Base-by-base conservation (phyloP, 2,888 invertebrate species). In the Eumerus sabulonum region DNA sequence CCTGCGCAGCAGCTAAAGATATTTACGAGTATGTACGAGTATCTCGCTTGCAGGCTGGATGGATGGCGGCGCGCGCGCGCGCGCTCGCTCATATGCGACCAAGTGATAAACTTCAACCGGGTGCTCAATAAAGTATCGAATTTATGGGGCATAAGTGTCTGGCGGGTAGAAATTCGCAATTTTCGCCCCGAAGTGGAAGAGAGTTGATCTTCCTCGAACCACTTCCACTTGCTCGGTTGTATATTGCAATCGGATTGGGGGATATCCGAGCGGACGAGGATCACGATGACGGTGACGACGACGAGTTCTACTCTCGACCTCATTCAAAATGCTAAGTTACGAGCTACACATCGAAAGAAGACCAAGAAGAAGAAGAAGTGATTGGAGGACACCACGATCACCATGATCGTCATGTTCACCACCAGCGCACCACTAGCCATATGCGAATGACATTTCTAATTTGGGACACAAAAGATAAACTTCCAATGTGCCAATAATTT, bases 71-170 rank as follows among this genome's bases (percentile, higher is more conserved):
- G 57, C 47, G 59, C 67, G 73, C 48, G 53, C 67, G 56, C 74
- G 38, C 74, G 47, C 59, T 63, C 40, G 68, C 76, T 71, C 66
- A 81, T 74, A 81, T 81, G 76, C 71, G 71, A 66, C 76, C 81
- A 77, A 83, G 82, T 83, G 82, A 83, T 83, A 83, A 83, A 83
- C 83, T 83, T 83, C 82, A 83, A 76, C 77, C 82, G 59, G 82
- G 50, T 82, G 82, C 77, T 82, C 82, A 83, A 83, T 83, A 83
- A 83, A 83, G 82, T 81, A 68, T 76, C 83, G 57, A 83, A 83
- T 83, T 83, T 83, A 83, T 83, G 83, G 76, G 71, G 77, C 83
- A 83, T 83, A 82, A 83, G 83, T 83, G 83, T 83, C 83, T 82
- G 83, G 71, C 83, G 82, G 74, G 73, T 68, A 73, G 76, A 81